Evolutionary conservation across 2,113 vertebrate species (phyloP), one percentile per base, ranked within the genome.

Genomic region (Colius striatus): DNA sequence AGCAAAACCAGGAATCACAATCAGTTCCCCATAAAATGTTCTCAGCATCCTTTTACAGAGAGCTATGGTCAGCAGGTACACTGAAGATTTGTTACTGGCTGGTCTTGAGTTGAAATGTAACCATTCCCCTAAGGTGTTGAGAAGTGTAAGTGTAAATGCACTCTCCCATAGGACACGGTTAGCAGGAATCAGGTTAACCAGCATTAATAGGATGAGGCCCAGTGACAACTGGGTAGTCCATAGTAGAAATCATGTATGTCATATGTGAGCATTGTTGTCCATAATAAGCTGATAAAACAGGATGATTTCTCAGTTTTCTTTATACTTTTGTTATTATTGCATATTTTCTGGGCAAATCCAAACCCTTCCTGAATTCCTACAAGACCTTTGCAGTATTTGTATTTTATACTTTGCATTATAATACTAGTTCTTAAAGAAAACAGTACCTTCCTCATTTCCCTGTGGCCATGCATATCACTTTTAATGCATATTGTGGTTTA

Each of bases 261-360:
- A 25, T 3, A 8, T 36, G 48, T 55, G 63, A 80, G 12, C 61
- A 50, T 34, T 38, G 9, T n/a, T 54, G 16, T 17, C 29, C 19
- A 41, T 30, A 50, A n/a, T 34, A 26, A 76, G 20, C 16, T 0
- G 0, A 70, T 22, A 54, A 7, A 50, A 15, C 27, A 71, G 29
- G 16, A 84, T 48, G 16, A 8, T 48, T 73, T 75, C 21, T 65
- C 57, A 38, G 11, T 90, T 84, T 92, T 74, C 47, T 34, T 25
- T 38, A 71, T 14, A 29, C 3, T 62, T 90, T n/a, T 36, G 3
- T 36, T 89, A 57, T 30, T 51, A 23, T 58, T 93, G 13, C 1
- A 0, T 89, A 30, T 84, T 82, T 75, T 63, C 34, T 26, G 10
- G 34, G 25, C 66, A 89, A 16, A 67, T 38, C 53, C 21, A 53